Conservation (phyloP, 2,888 invertebrate genomes). For the Tigriopus californicus region DNA sequence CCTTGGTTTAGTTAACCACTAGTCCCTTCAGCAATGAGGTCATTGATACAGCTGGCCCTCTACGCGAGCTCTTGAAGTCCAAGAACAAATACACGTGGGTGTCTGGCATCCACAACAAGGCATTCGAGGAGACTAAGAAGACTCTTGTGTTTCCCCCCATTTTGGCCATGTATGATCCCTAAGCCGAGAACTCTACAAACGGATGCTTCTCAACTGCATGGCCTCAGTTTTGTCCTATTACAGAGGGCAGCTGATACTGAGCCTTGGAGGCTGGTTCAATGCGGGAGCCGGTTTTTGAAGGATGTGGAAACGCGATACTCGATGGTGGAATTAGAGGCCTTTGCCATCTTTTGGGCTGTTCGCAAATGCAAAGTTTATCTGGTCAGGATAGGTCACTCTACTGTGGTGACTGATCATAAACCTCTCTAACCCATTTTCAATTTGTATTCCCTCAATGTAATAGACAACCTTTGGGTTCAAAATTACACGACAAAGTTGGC, state of each 20-base stretch:
- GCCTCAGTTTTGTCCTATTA: slow-evolving; percentile 2
- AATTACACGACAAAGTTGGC: not conserved
- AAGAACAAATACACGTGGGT: slow-evolving; percentile 10
- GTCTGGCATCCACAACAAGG: not conserved
- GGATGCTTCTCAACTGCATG: slow-evolving; percentile 2
- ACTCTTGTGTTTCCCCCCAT: not conserved
- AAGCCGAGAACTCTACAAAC: not conserved
- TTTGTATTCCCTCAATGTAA: not conserved
- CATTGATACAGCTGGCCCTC: slow-evolving; percentile 4
- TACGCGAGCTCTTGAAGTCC: not conserved
- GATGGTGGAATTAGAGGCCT: not conserved
- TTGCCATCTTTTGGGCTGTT: not conserved
- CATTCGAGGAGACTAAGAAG: slow-evolving; percentile 11
- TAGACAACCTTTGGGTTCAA: not conserved
- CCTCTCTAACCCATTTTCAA: not conserved
- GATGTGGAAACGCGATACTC: not conserved
- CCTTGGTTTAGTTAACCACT: slow-evolving; percentile 13
- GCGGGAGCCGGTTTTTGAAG: not conserved
- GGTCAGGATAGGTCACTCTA: not conserved
- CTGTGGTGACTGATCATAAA: not conserved
- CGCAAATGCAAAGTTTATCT: not conserved
- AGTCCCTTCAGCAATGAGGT: slow-evolving; percentile 2
- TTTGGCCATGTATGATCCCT: slow-evolving; percentile 2
- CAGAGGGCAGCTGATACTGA: not conserved
- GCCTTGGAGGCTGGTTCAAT: slow-evolving; percentile 16